Evolutionary conservation across 2,797 vertebrate species (phyloP).

Genomic region (Halcyon smyrnensis): DNA sequence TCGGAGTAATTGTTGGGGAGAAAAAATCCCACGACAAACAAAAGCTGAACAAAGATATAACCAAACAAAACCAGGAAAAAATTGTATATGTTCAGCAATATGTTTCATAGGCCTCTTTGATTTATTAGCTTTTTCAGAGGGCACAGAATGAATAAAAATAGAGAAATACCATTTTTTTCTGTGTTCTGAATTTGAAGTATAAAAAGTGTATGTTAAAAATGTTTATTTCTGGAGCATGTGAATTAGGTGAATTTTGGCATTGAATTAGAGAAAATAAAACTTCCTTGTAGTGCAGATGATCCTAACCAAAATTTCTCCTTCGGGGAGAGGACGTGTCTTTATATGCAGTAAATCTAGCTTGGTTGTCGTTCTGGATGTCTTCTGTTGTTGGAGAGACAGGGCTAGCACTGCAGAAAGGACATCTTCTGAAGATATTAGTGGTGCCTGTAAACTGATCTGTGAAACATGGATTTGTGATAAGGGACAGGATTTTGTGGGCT

Average conservation of each 20-base stretch:
- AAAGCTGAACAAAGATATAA: not conserved
- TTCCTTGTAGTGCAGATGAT: not conserved
- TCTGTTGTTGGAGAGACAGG: not conserved
- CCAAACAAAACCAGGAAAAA: not conserved
- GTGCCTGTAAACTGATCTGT: not conserved
- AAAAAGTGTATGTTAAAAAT: not conserved
- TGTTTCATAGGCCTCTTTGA: not conserved
- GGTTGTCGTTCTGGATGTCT: not conserved
- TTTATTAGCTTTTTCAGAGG: not conserved
- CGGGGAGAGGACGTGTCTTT: rapidly evolving
- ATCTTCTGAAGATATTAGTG: not conserved
- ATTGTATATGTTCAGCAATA: not conserved
- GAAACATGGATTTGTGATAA: rapidly evolving
- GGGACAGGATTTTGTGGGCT: not conserved
- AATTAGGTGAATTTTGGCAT: not conserved
- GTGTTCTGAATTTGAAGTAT: not conserved
- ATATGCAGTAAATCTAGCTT: not conserved
- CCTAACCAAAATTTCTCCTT: not conserved
- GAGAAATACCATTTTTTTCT: not conserved
- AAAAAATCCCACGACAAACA: too few relatives aligned
- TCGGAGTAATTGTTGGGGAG: not conserved
- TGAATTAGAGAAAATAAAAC: not conserved
- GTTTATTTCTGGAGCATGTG: not conserved
- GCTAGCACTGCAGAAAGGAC: not conserved
- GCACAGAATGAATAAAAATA: not conserved